Percentiles rank a stretch among this genome's conserved stretches.
phyloP scores from a whole-genome alignment of 2,888 invertebrate genomes.

The Heliconius erato region DNA sequence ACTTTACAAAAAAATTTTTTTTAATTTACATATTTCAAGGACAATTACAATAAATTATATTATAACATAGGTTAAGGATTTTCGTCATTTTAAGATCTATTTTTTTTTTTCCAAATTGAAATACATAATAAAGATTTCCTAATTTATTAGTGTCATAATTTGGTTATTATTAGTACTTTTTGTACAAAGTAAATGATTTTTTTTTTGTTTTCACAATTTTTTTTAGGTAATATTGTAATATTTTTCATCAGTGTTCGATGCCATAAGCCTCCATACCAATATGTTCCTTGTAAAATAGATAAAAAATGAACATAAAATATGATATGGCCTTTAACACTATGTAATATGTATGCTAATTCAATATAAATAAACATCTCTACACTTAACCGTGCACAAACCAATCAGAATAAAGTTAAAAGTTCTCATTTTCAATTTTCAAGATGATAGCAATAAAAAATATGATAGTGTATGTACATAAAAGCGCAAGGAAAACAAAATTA shows the following conservation, averaged over 20 bases:
- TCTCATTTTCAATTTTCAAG: conserved; percentile 10
- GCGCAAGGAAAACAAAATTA: neutral
- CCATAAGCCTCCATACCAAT: neutral
- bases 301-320: neutral
- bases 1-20: conserved; percentile 35
- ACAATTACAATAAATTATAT: neutral
- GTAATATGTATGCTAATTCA: conserved; percentile 9
- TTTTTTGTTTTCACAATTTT: too few relatives aligned
- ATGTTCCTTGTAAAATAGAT: neutral
- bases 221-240: too few relatives aligned
- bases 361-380: neutral
- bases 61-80: neutral
- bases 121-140: neutral
- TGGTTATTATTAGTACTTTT: neutral
- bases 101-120: neutral
- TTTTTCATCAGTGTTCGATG: neutral
- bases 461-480: neutral
- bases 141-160: neutral
- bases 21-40: too few relatives aligned
- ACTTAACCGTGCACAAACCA: conserved; percentile 7
- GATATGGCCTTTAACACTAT: conserved; percentile 1
- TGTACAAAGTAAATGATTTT: too few relatives aligned
- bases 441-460: neutral
- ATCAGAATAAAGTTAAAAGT: conserved; percentile 4
- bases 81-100: neutral